phyloP scores from a whole-genome alignment of 2,888 invertebrate species.

The Mesorhabditis sp. region DNA sequence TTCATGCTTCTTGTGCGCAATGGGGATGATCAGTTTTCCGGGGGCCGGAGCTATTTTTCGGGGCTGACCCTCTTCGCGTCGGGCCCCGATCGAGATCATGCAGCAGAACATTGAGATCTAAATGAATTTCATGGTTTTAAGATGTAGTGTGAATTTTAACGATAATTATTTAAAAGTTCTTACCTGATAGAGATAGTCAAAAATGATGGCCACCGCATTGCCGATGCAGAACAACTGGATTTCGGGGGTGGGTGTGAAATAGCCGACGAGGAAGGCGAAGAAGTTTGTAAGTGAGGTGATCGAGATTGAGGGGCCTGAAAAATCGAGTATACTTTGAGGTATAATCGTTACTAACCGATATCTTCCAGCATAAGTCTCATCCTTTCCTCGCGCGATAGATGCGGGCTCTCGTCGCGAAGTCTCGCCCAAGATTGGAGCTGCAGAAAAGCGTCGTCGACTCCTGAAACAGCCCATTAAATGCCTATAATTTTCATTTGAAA shows the following conservation, averaged over 20 bases:
- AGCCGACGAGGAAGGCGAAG: slow-evolving; percentile 68
- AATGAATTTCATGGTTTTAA: background rate
- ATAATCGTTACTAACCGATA: slow-evolving; percentile 66
- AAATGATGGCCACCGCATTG: slow-evolving; percentile 83
- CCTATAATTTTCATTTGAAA: background rate
- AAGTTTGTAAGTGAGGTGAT: slow-evolving; percentile 83
- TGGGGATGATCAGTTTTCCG: background rate
- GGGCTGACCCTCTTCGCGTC: slow-evolving; percentile 16
- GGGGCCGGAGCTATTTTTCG: background rate
- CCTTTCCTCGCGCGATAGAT: slow-evolving; percentile 29
- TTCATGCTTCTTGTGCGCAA: background rate
- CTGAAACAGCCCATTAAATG: slow-evolving; percentile 15
- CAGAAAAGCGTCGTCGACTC: slow-evolving; percentile 53
- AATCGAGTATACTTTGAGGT: background rate
- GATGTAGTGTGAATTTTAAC: background rate
- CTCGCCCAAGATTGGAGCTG: slow-evolving; percentile 50
- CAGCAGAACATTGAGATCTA: slow-evolving; percentile 42
- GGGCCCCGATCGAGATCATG: slow-evolving; percentile 33
- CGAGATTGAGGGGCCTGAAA: slow-evolving; percentile 76
- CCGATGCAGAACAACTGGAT: slow-evolving; percentile 90
- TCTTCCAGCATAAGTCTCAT: slow-evolving; percentile 83
- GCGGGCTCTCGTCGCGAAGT: slow-evolving; percentile 23
- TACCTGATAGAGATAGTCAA: slow-evolving; percentile 84
- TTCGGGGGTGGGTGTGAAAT: slow-evolving; percentile 85
- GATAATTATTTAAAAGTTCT: slow-evolving; percentile 19